These are phyloP conservation scores for Aphaenogaster ashmeadi DNA, from an alignment of 1,140 invertebrate genomes.

Conservation along the genomic window DNA sequence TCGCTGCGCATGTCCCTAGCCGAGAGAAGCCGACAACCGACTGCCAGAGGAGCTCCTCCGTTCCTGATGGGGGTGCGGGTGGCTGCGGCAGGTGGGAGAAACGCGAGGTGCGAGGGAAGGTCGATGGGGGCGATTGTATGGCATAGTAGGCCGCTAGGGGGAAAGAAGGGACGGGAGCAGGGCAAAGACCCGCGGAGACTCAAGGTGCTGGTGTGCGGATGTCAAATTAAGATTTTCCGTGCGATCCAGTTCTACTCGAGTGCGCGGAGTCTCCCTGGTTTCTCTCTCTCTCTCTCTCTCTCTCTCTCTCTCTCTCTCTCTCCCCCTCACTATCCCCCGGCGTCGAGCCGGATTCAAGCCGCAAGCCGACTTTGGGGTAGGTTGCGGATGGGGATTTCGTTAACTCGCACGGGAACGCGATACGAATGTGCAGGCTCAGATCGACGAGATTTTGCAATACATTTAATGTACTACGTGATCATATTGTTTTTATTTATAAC, in stretches of 20 bases:
- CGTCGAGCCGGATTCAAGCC: constrained; percentile 17
- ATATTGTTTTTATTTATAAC: background rate
- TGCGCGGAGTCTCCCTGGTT: constrained; percentile 3
- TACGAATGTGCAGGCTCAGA: background rate
- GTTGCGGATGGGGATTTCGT: constrained; percentile 14
- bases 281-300: constrained; percentile 33
- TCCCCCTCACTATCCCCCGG: constrained; percentile 35
- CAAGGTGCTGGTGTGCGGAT: constrained; percentile 39
- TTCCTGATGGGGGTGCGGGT: constrained; percentile 23
- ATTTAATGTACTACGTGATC: background rate
- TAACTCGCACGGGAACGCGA: background rate
- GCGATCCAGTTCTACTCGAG: constrained; percentile 10
- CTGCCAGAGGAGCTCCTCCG: constrained; percentile 61
- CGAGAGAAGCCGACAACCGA: constrained; percentile 73
- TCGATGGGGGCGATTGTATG: constrained; percentile 36
- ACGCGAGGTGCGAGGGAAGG: constrained; percentile 34
- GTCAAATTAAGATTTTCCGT: constrained; percentile 65
- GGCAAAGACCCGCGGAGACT: background rate
- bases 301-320: background rate
- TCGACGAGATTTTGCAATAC: background rate
- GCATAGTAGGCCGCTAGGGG: background rate
- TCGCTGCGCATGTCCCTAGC: constrained; percentile 71
- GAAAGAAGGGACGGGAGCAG: constrained; percentile 47
- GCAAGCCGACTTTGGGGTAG: constrained; percentile 38
- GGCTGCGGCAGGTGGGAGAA: constrained; percentile 69